Evolutionary conservation across 2,797 vertebrate genomes (phyloP).

Genomic region (Naso thynnoides): DNA sequence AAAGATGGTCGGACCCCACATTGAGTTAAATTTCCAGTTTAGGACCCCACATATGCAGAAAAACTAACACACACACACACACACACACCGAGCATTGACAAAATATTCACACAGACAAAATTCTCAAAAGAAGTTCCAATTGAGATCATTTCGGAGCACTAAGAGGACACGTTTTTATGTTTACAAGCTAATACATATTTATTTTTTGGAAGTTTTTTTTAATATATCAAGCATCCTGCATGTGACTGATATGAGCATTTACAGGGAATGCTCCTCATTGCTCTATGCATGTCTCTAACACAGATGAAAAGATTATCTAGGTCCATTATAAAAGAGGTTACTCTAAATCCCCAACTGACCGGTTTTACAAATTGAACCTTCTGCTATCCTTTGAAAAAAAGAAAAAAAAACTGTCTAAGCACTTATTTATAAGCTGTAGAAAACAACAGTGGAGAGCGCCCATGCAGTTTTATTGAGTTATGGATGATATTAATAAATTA

Average conservation of each 20-base stretch:
- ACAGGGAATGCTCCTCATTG: slow-evolving; percentile 10
- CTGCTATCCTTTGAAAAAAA: slow-evolving; percentile 29
- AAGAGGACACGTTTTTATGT: too few relatives aligned
- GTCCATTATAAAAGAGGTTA: slow-evolving; percentile 47
- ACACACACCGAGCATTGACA: too few relatives aligned
- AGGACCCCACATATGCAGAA: too few relatives aligned
- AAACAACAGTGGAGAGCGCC: slow-evolving; percentile 1
- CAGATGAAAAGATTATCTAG: slow-evolving; percentile 59
- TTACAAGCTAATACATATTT: not conserved
- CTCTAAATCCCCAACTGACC: slow-evolving; percentile 59
- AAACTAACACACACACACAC: too few relatives aligned
- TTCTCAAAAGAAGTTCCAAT: too few relatives aligned
- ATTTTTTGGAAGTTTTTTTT: too few relatives aligned
- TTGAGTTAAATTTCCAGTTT: too few relatives aligned
- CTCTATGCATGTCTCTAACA: slow-evolving; percentile 6
- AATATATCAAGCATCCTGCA: too few relatives aligned
- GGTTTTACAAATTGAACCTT: slow-evolving; percentile 32
- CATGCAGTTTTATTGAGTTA: not conserved
- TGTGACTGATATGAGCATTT: not conserved
- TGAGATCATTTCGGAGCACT: too few relatives aligned
- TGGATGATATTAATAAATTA: not conserved
- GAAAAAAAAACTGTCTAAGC: not conserved
- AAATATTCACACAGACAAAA: too few relatives aligned
- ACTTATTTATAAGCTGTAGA: slow-evolving; percentile 14
- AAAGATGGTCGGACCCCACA: too few relatives aligned